Conservation (phyloP, 2,888 invertebrate genomes). For the Yponomeuta malinellus region DNA sequence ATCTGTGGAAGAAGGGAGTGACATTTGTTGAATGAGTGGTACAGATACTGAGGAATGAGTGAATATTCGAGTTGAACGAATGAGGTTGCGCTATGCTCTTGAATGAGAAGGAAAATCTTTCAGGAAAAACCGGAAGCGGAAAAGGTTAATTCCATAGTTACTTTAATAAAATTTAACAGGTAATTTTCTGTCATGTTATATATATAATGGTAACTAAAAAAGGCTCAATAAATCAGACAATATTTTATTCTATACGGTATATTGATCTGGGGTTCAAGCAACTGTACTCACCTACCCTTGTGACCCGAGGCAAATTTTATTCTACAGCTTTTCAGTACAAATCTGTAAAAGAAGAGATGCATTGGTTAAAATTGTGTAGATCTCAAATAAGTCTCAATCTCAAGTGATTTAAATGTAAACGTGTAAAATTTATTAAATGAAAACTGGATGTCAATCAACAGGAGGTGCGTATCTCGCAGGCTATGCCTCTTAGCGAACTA, state of each 20-base stretch:
- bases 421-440: too few relatives aligned
- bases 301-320: conserved; percentile 30
- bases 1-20: background rate
- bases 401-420: too few relatives aligned
- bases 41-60: background rate
- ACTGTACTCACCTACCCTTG: conserved; percentile 10
- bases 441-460: too few relatives aligned
- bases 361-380: background rate
- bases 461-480: too few relatives aligned
- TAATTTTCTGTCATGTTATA: too few relatives aligned
- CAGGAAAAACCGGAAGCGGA: background rate
- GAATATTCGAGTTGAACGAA: background rate
- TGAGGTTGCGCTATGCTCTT: background rate
- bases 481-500: too few relatives aligned
- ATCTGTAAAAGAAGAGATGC: conserved; percentile 29
- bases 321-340: conserved; percentile 23
- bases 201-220: too few relatives aligned
- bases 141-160: background rate
- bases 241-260: too few relatives aligned
- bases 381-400: too few relatives aligned
- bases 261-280: too few relatives aligned
- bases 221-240: too few relatives aligned
- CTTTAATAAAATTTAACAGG: background rate
- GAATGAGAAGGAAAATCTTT: background rate
- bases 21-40: background rate